phyloP scores from a whole-genome alignment of 2,113 vertebrate genomes.

The Campylomormyrus numenius region DNA sequence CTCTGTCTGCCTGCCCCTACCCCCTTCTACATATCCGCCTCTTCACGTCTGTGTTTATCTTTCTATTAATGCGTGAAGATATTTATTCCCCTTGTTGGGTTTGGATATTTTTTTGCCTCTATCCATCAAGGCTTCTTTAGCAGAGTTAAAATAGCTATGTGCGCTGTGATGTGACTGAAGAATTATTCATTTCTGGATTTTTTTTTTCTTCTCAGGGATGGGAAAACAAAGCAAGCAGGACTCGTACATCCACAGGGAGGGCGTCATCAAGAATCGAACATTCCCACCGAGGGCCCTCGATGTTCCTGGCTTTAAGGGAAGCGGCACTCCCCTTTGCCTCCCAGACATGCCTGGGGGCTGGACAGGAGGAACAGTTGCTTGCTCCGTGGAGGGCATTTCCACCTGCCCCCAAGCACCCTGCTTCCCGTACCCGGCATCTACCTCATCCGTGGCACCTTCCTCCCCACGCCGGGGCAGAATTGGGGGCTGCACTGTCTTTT shows the following conservation, averaged over 20 bases:
- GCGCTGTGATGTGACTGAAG: slow-evolving; percentile 37
- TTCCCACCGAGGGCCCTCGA: slow-evolving; percentile 21
- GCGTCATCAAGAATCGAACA: slow-evolving; percentile 37
- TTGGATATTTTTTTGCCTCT: slow-evolving; percentile 37
- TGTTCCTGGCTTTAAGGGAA: slow-evolving; percentile 6
- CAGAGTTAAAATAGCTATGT: slow-evolving; percentile 30
- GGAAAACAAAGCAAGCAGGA: slow-evolving; percentile 31
- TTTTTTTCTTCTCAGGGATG: slow-evolving; percentile 18
- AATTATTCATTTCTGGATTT: slow-evolving; percentile 34
- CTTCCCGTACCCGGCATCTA: not conserved
- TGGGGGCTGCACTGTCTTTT: slow-evolving; percentile 9
- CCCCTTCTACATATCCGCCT: slow-evolving; percentile 53
- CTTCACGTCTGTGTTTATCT: slow-evolving; percentile 42
- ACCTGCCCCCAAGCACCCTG: not conserved
- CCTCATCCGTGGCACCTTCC: not conserved
- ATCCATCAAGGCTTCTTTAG: slow-evolving; percentile 60
- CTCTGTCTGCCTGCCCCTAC: slow-evolving; percentile 52
- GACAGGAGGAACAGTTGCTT: slow-evolving; percentile 13
- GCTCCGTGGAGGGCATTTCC: not conserved
- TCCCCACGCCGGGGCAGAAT: not conserved
- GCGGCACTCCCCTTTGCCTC: not conserved
- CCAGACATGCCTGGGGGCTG: slow-evolving; percentile 8
- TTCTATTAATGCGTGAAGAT: slow-evolving; percentile 45
- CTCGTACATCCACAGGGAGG: slow-evolving; percentile 39
- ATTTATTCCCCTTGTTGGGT: slow-evolving; percentile 55